Conservation (phyloP, 2,797 vertebrate species). For the Neostethus bicornis region DNA sequence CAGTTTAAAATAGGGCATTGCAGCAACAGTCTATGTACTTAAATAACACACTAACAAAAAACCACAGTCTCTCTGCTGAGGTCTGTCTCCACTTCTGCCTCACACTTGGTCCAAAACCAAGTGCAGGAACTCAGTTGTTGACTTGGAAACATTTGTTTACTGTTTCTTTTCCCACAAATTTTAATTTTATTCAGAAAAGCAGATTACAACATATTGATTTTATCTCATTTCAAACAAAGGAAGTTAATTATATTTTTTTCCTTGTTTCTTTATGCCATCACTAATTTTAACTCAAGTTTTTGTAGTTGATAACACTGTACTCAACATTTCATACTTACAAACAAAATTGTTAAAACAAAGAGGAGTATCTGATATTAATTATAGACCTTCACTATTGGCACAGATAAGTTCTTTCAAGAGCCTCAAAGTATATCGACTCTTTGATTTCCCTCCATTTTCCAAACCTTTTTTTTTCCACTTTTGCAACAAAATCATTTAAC, state of each 20-base stretch:
- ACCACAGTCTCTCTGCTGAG: slow-evolving; percentile 57
- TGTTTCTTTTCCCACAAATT: slow-evolving; percentile 19
- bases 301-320: too few species aligned
- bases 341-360: background rate
- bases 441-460: too few species aligned
- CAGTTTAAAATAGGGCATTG: slow-evolving; percentile 72
- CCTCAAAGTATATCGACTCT: too few species aligned
- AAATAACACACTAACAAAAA: slow-evolving; percentile 61
- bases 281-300: too few species aligned
- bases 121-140: slow-evolving; percentile 25
- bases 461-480: too few species aligned
- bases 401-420: background rate
- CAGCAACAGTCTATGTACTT: slow-evolving; percentile 36
- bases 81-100: slow-evolving; percentile 45
- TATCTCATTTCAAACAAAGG: too few species aligned
- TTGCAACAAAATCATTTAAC: too few species aligned
- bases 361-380: background rate
- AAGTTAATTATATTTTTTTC: too few species aligned
- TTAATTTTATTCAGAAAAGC: too few species aligned
- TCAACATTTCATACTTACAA: background rate
- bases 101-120: slow-evolving; percentile 36
- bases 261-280: too few species aligned
- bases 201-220: too few species aligned
- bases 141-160: slow-evolving; percentile 26
- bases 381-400: background rate